Base-by-base conservation (phyloP, 2,113 vertebrate species). In the Todiramphus chloris region DNA sequence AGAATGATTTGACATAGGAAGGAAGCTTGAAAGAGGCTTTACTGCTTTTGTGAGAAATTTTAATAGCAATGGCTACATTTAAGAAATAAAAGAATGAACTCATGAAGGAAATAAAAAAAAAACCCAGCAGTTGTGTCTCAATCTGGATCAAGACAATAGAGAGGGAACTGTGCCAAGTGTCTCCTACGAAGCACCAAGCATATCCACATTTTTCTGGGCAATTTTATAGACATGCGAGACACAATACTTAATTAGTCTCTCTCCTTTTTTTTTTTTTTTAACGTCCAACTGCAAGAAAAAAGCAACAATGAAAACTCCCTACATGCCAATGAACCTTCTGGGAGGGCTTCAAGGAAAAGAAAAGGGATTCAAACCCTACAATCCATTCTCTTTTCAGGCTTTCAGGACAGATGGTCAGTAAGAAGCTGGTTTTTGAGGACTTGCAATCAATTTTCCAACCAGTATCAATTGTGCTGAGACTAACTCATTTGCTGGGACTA, bases 11-110 rank as follows among this genome's bases (percentile, higher is more conserved):
- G 63, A 88, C 93, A 87, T 6, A 4, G 21, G 35, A 90, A 76
- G 16, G 23, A 88, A 87, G 44, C 53, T 90, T 62, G n/a, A 93
- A 93, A 95, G 23, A 85, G 20, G 13, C 41, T 96, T 94, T 72
- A 85, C n/a, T 88, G 46, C n/a, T 92, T 91, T 86, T 80, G 44
- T 69, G 41, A 73, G 35, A 88, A 80, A 89, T n/a, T 25, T 81
- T 95, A 93, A 92, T 64, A 66, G 64, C 60, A 83, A 75, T 33
- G 58, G 17, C 43, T 58, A 11, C 60, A 43, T 59, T 91, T 66
- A 81, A 81, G 76, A 89, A 83, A 77, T 11, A 63, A 59, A 79
- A 88, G 2, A 5, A 20, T 41, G 81, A 86, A 59, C 9, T 14
- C 5, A 37, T 56, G 30, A 83, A 4, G 17, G 20, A 89, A 91